Base-by-base conservation (phyloP, 2,797 vertebrate genomes). In the Spondyliosoma cantharus region DNA sequence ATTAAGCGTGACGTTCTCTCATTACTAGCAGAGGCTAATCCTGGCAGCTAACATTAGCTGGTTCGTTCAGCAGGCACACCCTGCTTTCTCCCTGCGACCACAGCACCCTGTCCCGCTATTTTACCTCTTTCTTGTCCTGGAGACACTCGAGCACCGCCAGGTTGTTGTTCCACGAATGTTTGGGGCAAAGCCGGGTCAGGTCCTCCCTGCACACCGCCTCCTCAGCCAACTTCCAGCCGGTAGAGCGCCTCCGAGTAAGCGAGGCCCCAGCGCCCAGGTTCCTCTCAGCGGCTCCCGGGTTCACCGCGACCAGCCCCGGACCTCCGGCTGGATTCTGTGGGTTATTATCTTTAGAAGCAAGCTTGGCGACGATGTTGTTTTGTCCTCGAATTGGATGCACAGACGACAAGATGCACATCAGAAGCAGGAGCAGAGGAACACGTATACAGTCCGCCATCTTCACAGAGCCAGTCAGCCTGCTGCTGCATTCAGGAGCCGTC, bases 361-460 rank as follows among this genome's bases (percentile, higher is more conserved):
- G 20, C 80, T 74, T 91, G 71, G 54, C 52, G 19, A 60, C 6
- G 2, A 0, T 19, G 50, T 63, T 77, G 63, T 48, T 89, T 74
- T 75, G 68, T 16, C 57, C 87, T 61, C 9, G 69, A 69, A 62
- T 29, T 1, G 62, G 81, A 48, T 61, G 79, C 32, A 94, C 64
- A 80, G 86, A 89, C 15, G 94, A 90, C 32, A 85, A 87, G 76
- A 94, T 87, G 86, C 90, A 93, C 86, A 93, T 86, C 83, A 93
- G 86, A 89, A 96, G 93, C 90, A 95, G 87, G 79, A 96, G 90
- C 73, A 94, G 90, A 91, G 92, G 95, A 96, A 96, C 97, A 97
- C 97, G 96, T 97, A 96, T 95, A 96, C 96, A 97, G 94, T 95
- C 94, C 97, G 98, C 97, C 98, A 98, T 98, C 96, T 99, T 99